Evolutionary conservation across 2,888 invertebrate species (phyloP).

Genomic region (Flexamia atlantica): DNA sequence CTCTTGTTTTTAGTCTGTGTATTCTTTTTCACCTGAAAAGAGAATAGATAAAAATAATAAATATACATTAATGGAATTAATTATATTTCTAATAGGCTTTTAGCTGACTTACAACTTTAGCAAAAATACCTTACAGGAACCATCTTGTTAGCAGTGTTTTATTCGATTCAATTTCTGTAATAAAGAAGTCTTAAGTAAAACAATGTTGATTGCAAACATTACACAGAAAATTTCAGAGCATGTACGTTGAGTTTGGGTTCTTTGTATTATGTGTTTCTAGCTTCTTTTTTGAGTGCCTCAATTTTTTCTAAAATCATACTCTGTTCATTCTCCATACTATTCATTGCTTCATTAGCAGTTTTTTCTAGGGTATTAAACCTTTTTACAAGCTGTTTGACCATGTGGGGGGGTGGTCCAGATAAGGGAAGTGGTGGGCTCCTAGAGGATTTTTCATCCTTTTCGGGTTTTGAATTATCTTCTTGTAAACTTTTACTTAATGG

Average conservation of each 20-base stretch:
- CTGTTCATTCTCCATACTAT: neutral
- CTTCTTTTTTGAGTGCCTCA: neutral
- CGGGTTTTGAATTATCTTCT: neutral
- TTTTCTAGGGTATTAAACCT: conserved; percentile 3
- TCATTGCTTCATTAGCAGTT: neutral
- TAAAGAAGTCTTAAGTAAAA: too few relatives aligned
- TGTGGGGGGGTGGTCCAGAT: neutral
- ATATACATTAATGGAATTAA: too few relatives aligned
- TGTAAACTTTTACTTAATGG: neutral
- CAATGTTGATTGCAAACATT: too few relatives aligned
- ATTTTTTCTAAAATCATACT: neutral
- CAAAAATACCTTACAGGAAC: too few relatives aligned
- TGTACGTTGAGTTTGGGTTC: too few relatives aligned
- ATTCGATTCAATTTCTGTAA: too few relatives aligned
- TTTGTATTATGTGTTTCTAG: too few relatives aligned
- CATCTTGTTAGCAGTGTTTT: too few relatives aligned
- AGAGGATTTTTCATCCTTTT: neutral
- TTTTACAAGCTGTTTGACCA: neutral
- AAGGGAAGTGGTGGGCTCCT: neutral
- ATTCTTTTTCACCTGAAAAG: neutral
- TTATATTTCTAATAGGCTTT: too few relatives aligned
- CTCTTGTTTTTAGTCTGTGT: neutral
- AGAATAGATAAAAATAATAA: neutral
- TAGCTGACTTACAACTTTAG: too few relatives aligned
- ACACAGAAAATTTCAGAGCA: too few relatives aligned